Base-by-base conservation (phyloP, 2,888 invertebrate genomes). In the Nephrotoma flavescens region DNA sequence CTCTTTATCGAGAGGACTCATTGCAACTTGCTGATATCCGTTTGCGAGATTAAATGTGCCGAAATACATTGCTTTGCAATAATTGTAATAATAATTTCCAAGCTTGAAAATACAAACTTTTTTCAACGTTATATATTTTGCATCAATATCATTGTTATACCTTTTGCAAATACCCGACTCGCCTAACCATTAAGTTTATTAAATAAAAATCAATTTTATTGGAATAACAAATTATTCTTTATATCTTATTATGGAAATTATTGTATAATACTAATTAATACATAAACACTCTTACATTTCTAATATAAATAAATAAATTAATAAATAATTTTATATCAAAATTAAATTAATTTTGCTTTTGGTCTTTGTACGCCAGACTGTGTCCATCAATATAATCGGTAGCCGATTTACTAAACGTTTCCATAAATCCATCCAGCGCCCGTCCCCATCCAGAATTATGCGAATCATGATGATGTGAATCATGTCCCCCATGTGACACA, bases 401-500 rank as follows among this genome's bases (percentile, higher is more conserved):
- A 42, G 93, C 92, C 88, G 92, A 92, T 86, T 92, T 92, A 9
- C 92, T 92, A 89, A 93, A 90, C 85, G 92, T 91, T 87, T 91
- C 91, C 7, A 91, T 89, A 45, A 91, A 91, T 5, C 91, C 91
- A 85, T 91, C 90, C 45, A 91, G 88, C 2, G 91, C 94, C 87
- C 93, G 91, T 86, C 91, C 93, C 94, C 95, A 95, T 57, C 52
- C 52, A 6, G 52, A 41, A 84, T 15, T 84, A 86, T 86, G 31
- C 19, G 85, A 19, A 44, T 86, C 44, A 7, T 86, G 85, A 88
- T 94, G 93, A 83, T 90, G 90, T 88, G 93, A 92, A 52, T 93
- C 92, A 88, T 93, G 92, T 88, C 95, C 94, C 87, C 94, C 94
- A 89, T 95, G 95, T 2, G 96, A 94, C 45, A 95, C 95, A 0